Conservation (phyloP, 2,888 invertebrate species). For the Cheilosia grossa region DNA sequence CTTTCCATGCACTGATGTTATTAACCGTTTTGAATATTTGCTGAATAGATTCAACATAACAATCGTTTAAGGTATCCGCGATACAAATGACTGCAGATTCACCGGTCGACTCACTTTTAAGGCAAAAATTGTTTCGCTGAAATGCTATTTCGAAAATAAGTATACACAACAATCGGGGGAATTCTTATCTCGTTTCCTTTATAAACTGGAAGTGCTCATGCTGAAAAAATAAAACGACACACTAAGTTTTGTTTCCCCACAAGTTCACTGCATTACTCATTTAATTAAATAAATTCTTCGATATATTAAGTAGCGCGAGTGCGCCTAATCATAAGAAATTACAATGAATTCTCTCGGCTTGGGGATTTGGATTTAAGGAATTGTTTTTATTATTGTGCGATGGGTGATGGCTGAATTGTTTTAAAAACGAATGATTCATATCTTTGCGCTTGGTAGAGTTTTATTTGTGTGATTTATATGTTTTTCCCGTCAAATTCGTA, state of each 20-base stretch:
- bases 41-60: constrained; percentile 55
- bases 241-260: constrained; percentile 64
- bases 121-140: constrained; percentile 31
- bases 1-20: constrained; percentile 8
- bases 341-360: constrained; percentile 42
- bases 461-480: background rate
- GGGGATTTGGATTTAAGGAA: constrained; percentile 24
- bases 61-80: constrained; percentile 45
- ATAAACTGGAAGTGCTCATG: constrained; percentile 55
- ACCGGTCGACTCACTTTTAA: constrained; percentile 58
- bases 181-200: constrained; percentile 64
- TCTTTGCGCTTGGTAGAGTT: background rate
- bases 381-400: background rate
- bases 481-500: background rate
- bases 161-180: constrained; percentile 29
- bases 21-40: constrained; percentile 22
- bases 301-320: constrained; percentile 28
- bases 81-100: constrained; percentile 57
- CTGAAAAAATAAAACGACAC: constrained; percentile 64
- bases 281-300: constrained; percentile 49
- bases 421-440: constrained; percentile 24
- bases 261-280: constrained; percentile 60
- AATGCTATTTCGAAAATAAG: constrained; percentile 27
- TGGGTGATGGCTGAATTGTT: background rate
- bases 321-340: constrained; percentile 64